phyloP scores from a whole-genome alignment of 2,113 vertebrate genomes.

The Symphodus melops region DNA sequence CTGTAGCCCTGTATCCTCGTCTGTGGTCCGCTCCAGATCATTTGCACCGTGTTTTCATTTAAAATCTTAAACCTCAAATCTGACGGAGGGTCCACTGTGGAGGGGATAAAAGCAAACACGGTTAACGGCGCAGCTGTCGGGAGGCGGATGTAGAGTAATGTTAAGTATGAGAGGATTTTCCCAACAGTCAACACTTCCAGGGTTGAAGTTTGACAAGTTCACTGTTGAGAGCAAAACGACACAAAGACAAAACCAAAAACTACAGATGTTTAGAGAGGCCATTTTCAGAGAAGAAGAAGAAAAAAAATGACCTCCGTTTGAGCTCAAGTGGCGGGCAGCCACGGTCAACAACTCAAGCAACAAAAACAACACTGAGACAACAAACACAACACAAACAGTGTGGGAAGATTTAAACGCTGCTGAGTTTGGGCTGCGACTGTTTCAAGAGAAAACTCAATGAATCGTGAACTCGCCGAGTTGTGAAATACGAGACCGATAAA shows the following conservation, averaged over 20 bases:
- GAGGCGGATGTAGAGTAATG: slow-evolving; percentile 14
- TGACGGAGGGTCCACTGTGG: slow-evolving; percentile 92
- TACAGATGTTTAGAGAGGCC: slow-evolving; percentile 78
- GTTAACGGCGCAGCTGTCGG: slow-evolving; percentile 48
- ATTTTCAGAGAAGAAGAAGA: slow-evolving; percentile 83
- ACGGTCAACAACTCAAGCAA: slow-evolving; percentile 91
- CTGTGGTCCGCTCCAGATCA: slow-evolving; percentile 89
- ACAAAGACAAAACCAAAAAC: slow-evolving; percentile 50
- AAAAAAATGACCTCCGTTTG: slow-evolving; percentile 91
- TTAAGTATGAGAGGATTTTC: slow-evolving; percentile 58
- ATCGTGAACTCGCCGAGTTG: too few species aligned
- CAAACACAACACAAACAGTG: slow-evolving; percentile 75
- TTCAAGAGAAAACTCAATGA: too few species aligned
- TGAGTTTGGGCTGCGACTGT: slow-evolving; percentile 5
- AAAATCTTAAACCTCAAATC: slow-evolving; percentile 97
- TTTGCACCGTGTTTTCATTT: slow-evolving; percentile 94
- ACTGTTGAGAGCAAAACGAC: slow-evolving; percentile 87
- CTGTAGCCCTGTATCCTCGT: slow-evolving; percentile 91
- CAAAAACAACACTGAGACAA: slow-evolving; percentile 59
- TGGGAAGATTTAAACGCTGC: neutral
- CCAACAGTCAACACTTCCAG: slow-evolving; percentile 88
- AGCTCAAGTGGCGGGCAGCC: slow-evolving; percentile 84
- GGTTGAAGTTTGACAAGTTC: slow-evolving; percentile 80
- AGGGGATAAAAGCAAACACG: slow-evolving; percentile 56
- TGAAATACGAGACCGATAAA: neutral